Evolutionary conservation across 2,797 vertebrate genomes (phyloP), one percentile per base, ranked within the genome.

Genomic region (Adelosebastes latens): DNA sequence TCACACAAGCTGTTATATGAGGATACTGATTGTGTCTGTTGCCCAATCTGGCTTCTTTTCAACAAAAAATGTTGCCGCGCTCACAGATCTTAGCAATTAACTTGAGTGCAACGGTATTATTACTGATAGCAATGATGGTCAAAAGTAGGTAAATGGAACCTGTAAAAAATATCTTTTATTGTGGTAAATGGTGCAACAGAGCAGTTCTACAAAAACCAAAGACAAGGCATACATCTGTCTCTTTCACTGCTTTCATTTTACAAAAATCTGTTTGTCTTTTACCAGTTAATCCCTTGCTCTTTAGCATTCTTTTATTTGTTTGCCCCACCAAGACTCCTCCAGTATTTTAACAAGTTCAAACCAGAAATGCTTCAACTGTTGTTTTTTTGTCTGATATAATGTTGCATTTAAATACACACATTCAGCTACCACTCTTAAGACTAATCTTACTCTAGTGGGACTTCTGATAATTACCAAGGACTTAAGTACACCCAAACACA

Each of bases 401-500:
- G 34, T 53, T 75, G 60, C 29, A 63, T 77, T 16, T 12, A 36
- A 42, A 80, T 8, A 55, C 32, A 69, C 53, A 39, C 24, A 68
- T 32, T 66, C 53, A 58, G 27, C 16, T 36, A 31, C 68, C 56
- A 25, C 63, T 83, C 29, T 58, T 39, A 65, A 69, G 24, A 24
- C 27, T 24, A 42, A 76, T 80, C 49, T 52, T 39, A 60, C 55
- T 87, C 49, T 24, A 60, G n/a, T 72, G 62, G 27, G 68, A 42
- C 46, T 73, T 53, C 52, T 74, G 72, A 75, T 84, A 84, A 80
- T 88, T 85, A 72, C 8, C 20, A 53, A 49, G 18, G 64, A 68
- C 36, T 77, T 67, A 59, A 72, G 31, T 58, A 32, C 56, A 72
- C 32, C 16, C 55, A 55, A 53, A 66, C 29, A 67, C 52, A 34